These are phyloP conservation scores for Tetragnatha montana DNA, from an alignment of 2,888 invertebrate species.

Conservation along the genomic window DNA sequence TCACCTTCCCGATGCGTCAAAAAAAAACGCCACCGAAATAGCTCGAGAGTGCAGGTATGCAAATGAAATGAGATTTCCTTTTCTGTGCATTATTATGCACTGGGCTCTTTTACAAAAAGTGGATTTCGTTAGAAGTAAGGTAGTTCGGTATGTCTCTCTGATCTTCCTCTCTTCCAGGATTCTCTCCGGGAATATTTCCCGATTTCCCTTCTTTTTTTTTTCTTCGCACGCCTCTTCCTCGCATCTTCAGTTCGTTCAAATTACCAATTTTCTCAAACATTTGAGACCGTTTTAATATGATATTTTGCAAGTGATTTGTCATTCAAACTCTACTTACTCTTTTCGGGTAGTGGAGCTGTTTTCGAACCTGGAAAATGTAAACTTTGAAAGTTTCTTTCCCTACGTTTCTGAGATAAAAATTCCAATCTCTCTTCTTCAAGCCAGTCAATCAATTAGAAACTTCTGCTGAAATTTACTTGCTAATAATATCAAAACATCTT, in stretches of 20 bases:
- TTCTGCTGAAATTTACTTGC: background rate
- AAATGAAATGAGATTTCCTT: constrained; percentile 65
- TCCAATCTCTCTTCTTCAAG: too few species aligned
- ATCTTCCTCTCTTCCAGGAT: constrained; percentile 25
- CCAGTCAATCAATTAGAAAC: too few species aligned
- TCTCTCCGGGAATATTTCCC: constrained; percentile 4
- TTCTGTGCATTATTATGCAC: constrained; percentile 32
- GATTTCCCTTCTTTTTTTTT: background rate
- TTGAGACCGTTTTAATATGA: constrained; percentile 32
- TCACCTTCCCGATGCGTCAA: constrained; percentile 34
- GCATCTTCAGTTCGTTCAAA: constrained; percentile 22
- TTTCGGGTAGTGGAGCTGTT: background rate
- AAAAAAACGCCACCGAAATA: constrained; percentile 32
- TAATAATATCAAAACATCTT: too few species aligned
- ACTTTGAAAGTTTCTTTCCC: too few species aligned
- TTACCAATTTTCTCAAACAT: constrained; percentile 52
- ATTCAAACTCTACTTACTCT: constrained; percentile 11
- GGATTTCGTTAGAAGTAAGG: constrained; percentile 43
- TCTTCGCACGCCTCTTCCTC: background rate
- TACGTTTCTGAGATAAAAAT: too few species aligned
- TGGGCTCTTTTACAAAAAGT: constrained; percentile 47
- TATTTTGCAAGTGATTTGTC: constrained; percentile 32
- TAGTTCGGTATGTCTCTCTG: background rate
- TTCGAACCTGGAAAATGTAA: too few species aligned
- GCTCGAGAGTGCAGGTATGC: constrained; percentile 44